Percentiles rank a stretch among this genome's conserved stretches.
Evolutionary conservation across 2,888 invertebrate species (phyloP).

Genomic region (Ormyrus pomaceus): DNA sequence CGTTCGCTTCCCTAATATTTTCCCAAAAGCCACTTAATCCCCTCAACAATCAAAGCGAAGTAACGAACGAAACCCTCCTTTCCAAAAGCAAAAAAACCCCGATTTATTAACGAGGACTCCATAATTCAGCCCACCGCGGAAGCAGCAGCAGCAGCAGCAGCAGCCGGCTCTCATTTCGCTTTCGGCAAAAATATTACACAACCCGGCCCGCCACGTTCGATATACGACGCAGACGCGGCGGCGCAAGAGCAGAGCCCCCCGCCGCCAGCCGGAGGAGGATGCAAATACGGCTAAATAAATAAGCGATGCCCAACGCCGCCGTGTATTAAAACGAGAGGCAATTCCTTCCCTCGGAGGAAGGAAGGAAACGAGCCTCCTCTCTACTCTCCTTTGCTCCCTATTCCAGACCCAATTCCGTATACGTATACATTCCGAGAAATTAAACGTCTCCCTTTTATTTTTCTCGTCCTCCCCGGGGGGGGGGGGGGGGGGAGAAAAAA

Average conservation of each 20-base stretch:
- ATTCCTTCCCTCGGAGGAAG: background rate
- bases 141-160: too few relatives aligned
- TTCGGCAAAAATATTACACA: background rate
- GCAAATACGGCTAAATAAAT: slow-evolving; percentile 44
- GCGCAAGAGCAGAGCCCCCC: too few relatives aligned
- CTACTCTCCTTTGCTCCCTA: slow-evolving; percentile 21
- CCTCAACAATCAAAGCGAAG: too few relatives aligned
- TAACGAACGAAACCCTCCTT: too few relatives aligned
- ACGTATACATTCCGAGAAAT: slow-evolving; percentile 26
- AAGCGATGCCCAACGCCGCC: slow-evolving; percentile 1
- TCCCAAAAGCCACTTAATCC: too few relatives aligned
- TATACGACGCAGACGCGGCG: too few relatives aligned
- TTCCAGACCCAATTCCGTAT: slow-evolving; percentile 35
- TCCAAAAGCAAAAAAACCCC: too few relatives aligned
- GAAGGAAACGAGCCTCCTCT: background rate
- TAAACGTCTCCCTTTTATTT: slow-evolving; percentile 33
- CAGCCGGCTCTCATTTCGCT: too few relatives aligned
- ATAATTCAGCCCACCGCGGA: too few relatives aligned
- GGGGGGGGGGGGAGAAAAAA: background rate
- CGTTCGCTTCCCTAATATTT: too few relatives aligned
- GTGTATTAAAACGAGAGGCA: slow-evolving; percentile 23
- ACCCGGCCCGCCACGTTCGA: too few relatives aligned
- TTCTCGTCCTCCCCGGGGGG: background rate
- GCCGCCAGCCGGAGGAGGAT: background rate
- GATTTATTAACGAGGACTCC: too few relatives aligned